Evolutionary conservation across 2,797 vertebrate genomes (phyloP).

Genomic region (Luscinia luscinia): DNA sequence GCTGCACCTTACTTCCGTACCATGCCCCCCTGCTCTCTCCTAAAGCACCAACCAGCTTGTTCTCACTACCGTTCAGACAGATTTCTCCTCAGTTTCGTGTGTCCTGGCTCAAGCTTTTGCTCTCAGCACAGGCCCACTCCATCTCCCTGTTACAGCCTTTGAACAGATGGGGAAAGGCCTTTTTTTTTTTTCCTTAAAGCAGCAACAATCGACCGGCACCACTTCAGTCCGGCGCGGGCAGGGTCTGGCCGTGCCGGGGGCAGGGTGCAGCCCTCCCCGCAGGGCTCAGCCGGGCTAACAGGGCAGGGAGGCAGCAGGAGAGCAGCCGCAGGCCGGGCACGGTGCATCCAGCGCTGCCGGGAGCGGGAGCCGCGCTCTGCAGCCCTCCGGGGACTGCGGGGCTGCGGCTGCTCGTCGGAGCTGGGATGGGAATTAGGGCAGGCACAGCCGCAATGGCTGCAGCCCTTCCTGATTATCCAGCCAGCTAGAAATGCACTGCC

Average conservation of each 20-base stretch:
- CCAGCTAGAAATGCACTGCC: conserved; percentile 2
- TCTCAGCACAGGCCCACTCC: background rate
- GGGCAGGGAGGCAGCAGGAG: background rate
- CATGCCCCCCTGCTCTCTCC: background rate
- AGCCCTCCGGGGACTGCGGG: conserved; percentile 39
- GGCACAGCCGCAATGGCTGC: conserved; percentile 11
- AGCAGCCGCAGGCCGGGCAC: background rate
- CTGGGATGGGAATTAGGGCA: conserved; percentile 49
- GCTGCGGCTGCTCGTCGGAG: conserved; percentile 39
- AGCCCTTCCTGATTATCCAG: background rate
- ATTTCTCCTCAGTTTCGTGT: background rate
- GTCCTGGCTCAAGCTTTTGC: background rate
- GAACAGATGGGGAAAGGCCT: background rate
- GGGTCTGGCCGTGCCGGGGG: background rate
- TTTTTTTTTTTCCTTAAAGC: background rate
- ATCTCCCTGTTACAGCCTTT: background rate
- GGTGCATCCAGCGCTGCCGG: background rate
- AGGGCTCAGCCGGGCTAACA: background rate
- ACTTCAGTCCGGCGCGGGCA: background rate
- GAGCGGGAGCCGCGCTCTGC: background rate
- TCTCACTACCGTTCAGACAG: background rate
- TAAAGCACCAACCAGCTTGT: background rate
- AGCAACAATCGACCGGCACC: background rate
- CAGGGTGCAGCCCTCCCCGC: background rate
- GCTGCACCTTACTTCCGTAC: background rate